phyloP scores from a whole-genome alignment of 2,113 vertebrate genomes.

The Dendrocopos noguchii region DNA sequence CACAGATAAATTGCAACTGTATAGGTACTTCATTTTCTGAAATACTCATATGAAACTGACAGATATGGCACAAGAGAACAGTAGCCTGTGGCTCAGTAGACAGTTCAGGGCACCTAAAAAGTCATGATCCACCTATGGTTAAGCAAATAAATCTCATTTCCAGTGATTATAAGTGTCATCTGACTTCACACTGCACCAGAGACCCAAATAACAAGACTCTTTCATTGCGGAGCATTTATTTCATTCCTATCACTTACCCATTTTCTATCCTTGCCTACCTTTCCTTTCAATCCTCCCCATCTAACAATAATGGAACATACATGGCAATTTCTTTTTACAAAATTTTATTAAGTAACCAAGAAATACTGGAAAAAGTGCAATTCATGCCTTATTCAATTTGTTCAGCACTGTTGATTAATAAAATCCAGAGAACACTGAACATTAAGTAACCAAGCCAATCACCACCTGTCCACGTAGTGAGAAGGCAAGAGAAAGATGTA shows the following conservation, averaged over 20 bases:
- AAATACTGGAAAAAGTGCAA: background rate
- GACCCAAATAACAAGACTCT: background rate
- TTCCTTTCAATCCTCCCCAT: background rate
- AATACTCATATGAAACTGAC: background rate
- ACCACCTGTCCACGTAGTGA: background rate
- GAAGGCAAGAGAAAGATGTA: accelerated
- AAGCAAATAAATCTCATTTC: background rate
- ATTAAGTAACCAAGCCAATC: background rate
- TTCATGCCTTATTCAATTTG: background rate
- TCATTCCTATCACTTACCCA: background rate
- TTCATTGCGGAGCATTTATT: background rate
- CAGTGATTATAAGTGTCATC: background rate
- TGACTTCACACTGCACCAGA: background rate
- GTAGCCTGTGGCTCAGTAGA: background rate
- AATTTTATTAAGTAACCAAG: background rate
- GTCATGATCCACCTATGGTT: background rate
- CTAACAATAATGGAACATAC: background rate
- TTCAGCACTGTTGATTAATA: background rate
- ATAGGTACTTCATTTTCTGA: background rate
- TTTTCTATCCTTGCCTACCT: background rate
- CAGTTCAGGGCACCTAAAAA: background rate
- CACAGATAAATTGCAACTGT: background rate
- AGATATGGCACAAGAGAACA: background rate
- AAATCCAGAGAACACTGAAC: background rate
- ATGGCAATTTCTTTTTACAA: background rate